Evolutionary conservation across 2,113 vertebrate genomes (phyloP).

Genomic region (Gymnocephalus cernua): DNA sequence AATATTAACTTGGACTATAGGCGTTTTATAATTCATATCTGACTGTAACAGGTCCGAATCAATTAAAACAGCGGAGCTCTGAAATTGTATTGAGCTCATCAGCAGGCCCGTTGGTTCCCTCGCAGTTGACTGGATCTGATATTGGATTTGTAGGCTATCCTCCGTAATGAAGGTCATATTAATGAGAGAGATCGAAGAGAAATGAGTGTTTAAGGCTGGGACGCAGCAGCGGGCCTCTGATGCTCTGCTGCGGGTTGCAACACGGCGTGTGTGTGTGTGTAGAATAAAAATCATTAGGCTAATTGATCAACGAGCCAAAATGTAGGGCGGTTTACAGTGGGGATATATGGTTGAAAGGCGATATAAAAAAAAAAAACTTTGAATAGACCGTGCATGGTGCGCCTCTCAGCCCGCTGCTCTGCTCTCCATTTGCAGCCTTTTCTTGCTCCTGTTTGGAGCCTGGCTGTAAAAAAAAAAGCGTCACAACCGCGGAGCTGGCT

Average conservation of each 20-base stretch:
- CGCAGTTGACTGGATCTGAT: not conserved
- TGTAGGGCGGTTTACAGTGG: not conserved
- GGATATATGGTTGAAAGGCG: not conserved
- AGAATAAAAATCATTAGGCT: no score
- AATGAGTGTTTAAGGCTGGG: not conserved
- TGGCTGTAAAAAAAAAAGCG: not conserved
- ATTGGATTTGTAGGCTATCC: not conserved
- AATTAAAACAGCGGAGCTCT: not conserved
- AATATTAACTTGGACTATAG: not conserved
- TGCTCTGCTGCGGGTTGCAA: not conserved
- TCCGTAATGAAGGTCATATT: not conserved
- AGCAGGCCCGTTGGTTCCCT: not conserved
- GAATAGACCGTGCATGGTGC: not conserved
- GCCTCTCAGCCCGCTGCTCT: not conserved
- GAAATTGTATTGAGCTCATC: not conserved
- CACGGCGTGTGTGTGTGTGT: not conserved
- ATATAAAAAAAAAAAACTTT: conserved; percentile 14
- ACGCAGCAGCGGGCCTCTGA: conserved; percentile 42
- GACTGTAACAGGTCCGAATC: conserved; percentile 1
- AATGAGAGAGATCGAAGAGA: not conserved
- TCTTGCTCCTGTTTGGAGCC: not conserved
- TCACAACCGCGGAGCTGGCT: not conserved
- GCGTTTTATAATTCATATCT: not conserved
- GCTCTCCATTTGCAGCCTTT: not conserved
- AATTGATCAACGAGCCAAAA: not conserved